phyloP scores from a whole-genome alignment of 2,113 vertebrate genomes.

The Excalfactoria chinensis region DNA sequence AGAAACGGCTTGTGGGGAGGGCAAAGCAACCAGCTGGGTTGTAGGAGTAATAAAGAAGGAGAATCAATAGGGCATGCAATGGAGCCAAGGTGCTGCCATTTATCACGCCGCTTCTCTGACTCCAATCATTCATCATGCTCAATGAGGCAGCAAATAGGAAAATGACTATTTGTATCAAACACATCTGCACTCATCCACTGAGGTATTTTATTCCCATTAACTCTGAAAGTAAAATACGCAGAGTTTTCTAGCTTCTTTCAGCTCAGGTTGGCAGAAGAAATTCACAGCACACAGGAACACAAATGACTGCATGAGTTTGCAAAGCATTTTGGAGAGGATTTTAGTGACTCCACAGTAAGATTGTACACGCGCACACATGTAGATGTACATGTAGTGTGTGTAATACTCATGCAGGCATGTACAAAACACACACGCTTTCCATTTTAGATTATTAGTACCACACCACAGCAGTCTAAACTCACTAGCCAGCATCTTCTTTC shows the following conservation, averaged over 20 bases:
- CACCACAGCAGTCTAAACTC: constrained; percentile 41
- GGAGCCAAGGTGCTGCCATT: constrained; percentile 99
- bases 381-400: not conserved
- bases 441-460: constrained; percentile 11
- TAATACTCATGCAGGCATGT: not conserved
- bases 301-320: constrained; percentile 84
- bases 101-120: constrained; percentile 99
- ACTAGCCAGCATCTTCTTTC: constrained; percentile 69
- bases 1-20: constrained; percentile 92
- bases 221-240: constrained; percentile 99
- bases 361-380: not conserved
- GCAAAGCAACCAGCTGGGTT: constrained; percentile 99
- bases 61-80: constrained; percentile 99
- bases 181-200: constrained; percentile 99
- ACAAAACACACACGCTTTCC: not conserved
- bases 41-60: constrained; percentile 99
- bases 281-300: constrained; percentile 84
- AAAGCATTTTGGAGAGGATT: constrained; percentile 79
- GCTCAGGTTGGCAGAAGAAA: constrained; percentile 89
- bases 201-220: constrained; percentile 99
- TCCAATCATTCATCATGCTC: constrained; percentile 99
- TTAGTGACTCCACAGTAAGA: constrained; percentile 39
- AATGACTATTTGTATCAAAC: constrained; percentile 99
- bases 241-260: constrained; percentile 94
- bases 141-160: constrained; percentile 99